These are phyloP conservation scores for Anniella stebbinsi DNA, from an alignment of 2,797 vertebrate genomes.

Conservation along the genomic window DNA sequence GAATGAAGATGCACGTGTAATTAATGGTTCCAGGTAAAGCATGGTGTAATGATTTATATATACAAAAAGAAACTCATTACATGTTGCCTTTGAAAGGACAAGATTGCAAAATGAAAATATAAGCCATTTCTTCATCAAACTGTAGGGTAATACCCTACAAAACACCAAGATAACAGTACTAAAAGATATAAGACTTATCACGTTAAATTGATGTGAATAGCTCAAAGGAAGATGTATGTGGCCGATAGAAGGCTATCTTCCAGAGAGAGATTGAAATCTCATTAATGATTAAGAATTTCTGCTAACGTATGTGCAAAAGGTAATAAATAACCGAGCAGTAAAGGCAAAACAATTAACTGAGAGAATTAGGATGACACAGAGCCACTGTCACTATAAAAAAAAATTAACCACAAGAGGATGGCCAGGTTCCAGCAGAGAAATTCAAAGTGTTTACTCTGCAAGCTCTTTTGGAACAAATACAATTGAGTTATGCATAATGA, in stretches of 20 bases:
- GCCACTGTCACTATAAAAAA: neutral
- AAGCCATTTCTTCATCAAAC: neutral
- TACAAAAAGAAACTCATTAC: neutral
- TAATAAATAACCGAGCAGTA: conserved; percentile 25
- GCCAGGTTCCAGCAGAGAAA: neutral
- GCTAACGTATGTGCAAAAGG: neutral
- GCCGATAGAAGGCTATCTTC: neutral
- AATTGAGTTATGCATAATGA: neutral
- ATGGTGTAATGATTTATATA: neutral
- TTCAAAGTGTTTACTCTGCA: neutral
- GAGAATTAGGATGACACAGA: neutral
- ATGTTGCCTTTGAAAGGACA: neutral
- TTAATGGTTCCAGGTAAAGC: neutral
- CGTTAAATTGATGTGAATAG: neutral
- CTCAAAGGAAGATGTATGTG: conserved; percentile 8
- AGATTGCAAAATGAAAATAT: neutral
- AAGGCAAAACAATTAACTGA: conserved; percentile 11
- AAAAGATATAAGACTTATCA: neutral
- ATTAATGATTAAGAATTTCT: conserved; percentile 8
- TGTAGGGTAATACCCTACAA: neutral
- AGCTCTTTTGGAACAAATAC: neutral
- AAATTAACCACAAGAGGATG: neutral
- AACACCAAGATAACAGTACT: neutral
- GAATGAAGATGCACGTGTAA: neutral
- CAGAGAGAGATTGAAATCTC: neutral